Base-by-base conservation (phyloP, 2,113 vertebrate genomes). In the Gnathonemus echidnorhynchus region DNA sequence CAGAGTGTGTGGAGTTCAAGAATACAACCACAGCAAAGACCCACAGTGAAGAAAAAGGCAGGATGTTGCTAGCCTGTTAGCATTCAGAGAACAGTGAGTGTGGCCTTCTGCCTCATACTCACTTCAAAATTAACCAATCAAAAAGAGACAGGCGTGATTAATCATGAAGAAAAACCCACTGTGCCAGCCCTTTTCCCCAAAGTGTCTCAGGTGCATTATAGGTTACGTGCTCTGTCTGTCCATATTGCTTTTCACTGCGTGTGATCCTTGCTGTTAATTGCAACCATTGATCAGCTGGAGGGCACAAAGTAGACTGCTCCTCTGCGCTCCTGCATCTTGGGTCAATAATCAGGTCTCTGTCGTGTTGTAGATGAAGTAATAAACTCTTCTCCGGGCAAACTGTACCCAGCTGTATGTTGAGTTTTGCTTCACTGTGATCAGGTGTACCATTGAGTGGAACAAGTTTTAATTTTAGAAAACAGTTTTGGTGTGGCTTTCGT, bases 251-350 rank as follows among this genome's bases (percentile, higher is more conserved):
- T 84, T 89, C 89, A 19, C 80, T 31, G 85, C 13, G 24, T 53
- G 87, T 27, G 31, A 80, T 90, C 62, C 31, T 24, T 39, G 58
- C 86, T 56, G 85, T 88, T 88, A 80, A 90, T 74, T 77, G 66
- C 35, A 45, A 48, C 35, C 85, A 90, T 90, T 88, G 89, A 90
- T 88, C 86, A 88, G 58, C 86, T 88, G 19, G 17, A 52, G 56
- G 86, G 86, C 46, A 88, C 62, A 56, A 24, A 48, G 17, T 1
- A 56, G 48, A 83, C 46, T n/a, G 74, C 8, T 53, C 27, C 88
- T 17, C 35, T 42, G 74, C 27, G 35, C 35, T 15, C 48, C 3
- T 45, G 77, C 50, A 52, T 48, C 52, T 31, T n/a, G 10, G 52
- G 89, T 89, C 89, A 85, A 86, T 85, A 89, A 85, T 53, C 52